Evolutionary conservation across 2,888 invertebrate genomes (phyloP), one percentile per base, ranked within the genome.

Genomic region (Thumatha senex): DNA sequence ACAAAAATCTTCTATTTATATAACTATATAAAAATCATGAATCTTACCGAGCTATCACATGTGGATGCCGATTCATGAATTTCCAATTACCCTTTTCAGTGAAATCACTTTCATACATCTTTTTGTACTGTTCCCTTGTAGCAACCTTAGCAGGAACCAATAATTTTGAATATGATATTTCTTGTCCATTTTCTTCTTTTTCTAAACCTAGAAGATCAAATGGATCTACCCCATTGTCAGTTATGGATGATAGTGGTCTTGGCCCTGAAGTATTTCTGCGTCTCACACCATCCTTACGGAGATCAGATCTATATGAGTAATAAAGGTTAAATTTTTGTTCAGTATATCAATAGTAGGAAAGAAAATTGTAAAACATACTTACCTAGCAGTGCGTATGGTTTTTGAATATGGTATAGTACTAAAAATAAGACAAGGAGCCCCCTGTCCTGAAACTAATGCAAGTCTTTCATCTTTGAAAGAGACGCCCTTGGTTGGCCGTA

Each of bases 101-200:
- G 44, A 84, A 82, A 52, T 92, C 92, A 38, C 86, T 82, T 64
- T 90, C 92, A 78, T 88, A 89, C 83, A 90, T 86, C 61, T 88
- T 91, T 58, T 84, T 82, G 57, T 88, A 86, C 44, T 90, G 91
- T 48, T 92, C 91, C 56, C 89, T 80, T 14, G 86, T 84, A 58
- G 81, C 82, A 33, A 88, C 71, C 64, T 84, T 93, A 14, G 97
- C 96, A 44, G 97, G 96, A 47, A 96, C 94, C 60, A 98, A 88
- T 54, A 98, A 88, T 78, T 96, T 95, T 34, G 96, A 96, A 86
- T 98, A 98, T 13, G 98, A 98, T 69, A 97, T 94, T 84, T 98
- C 97, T 95, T 97, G 97, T 48, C 97, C 97, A 82, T 96, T 96
- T 81, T 95, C 95, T 57, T 94, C 95, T 77, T 93, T 93, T 76